Evolutionary conservation across 2,888 invertebrate genomes (phyloP), one percentile per base, ranked within the genome.

Genomic region (Plagiodera versicolora): DNA sequence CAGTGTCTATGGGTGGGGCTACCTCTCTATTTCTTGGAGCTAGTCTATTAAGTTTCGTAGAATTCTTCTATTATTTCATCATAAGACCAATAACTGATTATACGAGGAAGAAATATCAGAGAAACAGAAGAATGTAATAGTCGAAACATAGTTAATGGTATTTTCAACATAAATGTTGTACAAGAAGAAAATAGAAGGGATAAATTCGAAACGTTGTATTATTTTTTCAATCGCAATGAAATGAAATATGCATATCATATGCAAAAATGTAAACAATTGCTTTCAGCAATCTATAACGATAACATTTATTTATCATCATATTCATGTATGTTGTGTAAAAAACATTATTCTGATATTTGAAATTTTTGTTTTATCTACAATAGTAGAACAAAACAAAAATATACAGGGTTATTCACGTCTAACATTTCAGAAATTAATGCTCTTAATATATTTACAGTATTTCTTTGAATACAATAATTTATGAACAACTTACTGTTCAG

Each of bases 1-100:
- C 76, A 87, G 86, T 86, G 9, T 82, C 85, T 5, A 82, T 86
- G 73, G 86, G 86, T 28, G 85, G 86, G 18, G 84, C 85, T 16
- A 74, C 85, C 32, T 85, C 85, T 0, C 76, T 87, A 0, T 86
- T 87, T 69, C 78, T 86, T 62, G 86, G 86, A 1, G 86, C 85
- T 19, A 86, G 86, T 70, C 80, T 86, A 60, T 75, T 87, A 39
- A 87, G 85, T 72, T 79, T 83, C 64, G 82, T 86, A 1, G 86
- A 87, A 72, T 74, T 86, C 50, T 58, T 85, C 3, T 86, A 85
- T 70, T 86, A 81, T 66, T 83, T 84, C 49, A 53, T 74, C 2
- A 58, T 79, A 11, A 67, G 75, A 20, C 72, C 75, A 10, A 11
- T 63, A 1, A 58, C 58, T 4, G 61, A 63, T 28, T 30, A 48